Percentiles rank a stretch among this genome's conserved stretches.
These are phyloP conservation scores for Platichthys stellatus DNA, from an alignment of 2,113 vertebrate species.

Conservation along the genomic window DNA sequence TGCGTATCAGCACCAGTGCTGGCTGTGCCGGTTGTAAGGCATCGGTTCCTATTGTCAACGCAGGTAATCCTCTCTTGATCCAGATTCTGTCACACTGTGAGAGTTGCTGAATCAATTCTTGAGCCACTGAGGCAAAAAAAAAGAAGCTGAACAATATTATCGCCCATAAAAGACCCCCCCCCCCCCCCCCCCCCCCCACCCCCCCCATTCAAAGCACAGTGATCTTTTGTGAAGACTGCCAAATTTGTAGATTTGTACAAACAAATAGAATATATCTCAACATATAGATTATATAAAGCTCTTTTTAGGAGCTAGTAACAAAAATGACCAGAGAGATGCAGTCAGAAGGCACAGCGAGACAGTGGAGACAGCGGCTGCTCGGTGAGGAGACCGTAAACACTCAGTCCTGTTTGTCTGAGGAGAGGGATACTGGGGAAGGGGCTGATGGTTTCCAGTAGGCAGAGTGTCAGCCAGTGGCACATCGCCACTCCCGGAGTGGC, in stretches of 20 bases:
- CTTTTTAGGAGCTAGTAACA: conserved; percentile 58
- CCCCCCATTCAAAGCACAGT: conserved; percentile 23
- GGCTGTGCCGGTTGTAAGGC: conserved; percentile 28
- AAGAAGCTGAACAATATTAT: conserved; percentile 7
- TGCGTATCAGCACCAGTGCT: conserved; percentile 16
- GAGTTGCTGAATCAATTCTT: conserved; percentile 10
- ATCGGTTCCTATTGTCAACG: conserved; percentile 18
- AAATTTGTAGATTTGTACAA: conserved; percentile 53
- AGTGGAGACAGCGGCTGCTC: conserved; percentile 67
- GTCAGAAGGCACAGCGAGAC: conserved; percentile 80
- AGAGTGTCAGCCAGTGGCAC: conserved; percentile 70
- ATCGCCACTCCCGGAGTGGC: conserved; percentile 40
- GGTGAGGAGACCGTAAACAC: conserved; percentile 74
- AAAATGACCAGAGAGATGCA: conserved; percentile 55
- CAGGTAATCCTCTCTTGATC: conserved; percentile 34
- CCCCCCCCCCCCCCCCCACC: conserved; percentile 10
- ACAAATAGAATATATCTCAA: conserved; percentile 72
- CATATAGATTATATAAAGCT: conserved; percentile 68
- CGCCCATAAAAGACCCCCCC: conserved; percentile 31
- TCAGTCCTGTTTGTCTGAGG: conserved; percentile 32
- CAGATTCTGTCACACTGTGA: background rate
- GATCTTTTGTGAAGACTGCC: background rate
- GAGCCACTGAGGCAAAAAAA: conserved; percentile 7
- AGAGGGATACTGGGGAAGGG: conserved; percentile 17
- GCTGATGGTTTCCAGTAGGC: conserved; percentile 72